Base-by-base conservation (phyloP, 2,797 vertebrate genomes). In the Bufotes viridis region DNA sequence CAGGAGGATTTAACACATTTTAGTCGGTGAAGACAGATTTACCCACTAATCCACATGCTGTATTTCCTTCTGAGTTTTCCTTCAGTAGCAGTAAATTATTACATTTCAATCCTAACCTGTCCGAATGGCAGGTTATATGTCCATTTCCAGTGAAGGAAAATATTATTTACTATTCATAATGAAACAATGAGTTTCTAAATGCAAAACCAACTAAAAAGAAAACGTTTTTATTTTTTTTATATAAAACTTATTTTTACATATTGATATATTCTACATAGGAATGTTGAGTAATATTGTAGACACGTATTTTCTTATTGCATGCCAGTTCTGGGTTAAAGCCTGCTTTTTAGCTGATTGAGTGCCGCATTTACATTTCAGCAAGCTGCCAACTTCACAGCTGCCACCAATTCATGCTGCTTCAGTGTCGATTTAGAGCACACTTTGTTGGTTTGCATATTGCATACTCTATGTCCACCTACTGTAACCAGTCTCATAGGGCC, bases 11-110 rank as follows among this genome's bases (percentile, higher is more conserved):
- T 84, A 58, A 75, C 69, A 84, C 82, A 57, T 84, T 84, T 75
- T 84, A 84, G 69, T 84, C 55, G n/a, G 69, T 75, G 69, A 75
- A 84, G 70, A 55, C 69, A 57, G 82, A 84, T 84, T 69, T 84
- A 58, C 20, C 51, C 82, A n/a, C 70, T 84, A 84, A 75, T 75
- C 70, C 82, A 60, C 70, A 49, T 17, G 57, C 20, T 74, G 69
- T 13, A 83, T 84, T 58, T 55, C n/a, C 22, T 84, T 84, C 82
- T n/a, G 29, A 70, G 24, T 63, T 81, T 81, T 22, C 18, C 26
- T 69, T 82, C 22, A 20, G 65, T 22, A 72, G n/a, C 3, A 83
- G 55, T 63, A 61, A 72, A 29, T 83, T 83, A 70, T 83, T 83
- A 57, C 74, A 3, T 8, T 80, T 67, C 65, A 7, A 26, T 88